Evolutionary conservation across 2,888 invertebrate species (phyloP).

Genomic region (Drosophila crucigera): DNA sequence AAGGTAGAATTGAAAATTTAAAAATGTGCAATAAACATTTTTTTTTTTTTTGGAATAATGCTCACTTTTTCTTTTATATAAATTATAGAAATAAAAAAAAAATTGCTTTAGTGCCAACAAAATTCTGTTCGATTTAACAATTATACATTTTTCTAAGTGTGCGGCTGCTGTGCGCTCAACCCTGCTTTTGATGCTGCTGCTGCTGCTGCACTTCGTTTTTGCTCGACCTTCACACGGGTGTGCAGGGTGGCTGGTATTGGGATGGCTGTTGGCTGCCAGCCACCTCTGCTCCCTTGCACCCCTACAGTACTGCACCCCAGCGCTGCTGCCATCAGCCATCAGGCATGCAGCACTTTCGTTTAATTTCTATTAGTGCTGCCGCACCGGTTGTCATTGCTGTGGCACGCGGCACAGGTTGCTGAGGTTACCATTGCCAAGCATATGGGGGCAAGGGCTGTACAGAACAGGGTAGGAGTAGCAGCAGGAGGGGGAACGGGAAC

Average conservation of each 20-base stretch:
- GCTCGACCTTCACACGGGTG: slow-evolving; percentile 66
- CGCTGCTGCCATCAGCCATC: neutral
- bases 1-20: no score
- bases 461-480: neutral
- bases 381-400: slow-evolving; percentile 66
- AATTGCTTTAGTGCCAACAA: no score
- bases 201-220: slow-evolving; percentile 44
- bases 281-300: slow-evolving; percentile 13
- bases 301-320: neutral
- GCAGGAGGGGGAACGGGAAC: neutral
- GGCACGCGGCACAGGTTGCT: slow-evolving; percentile 78
- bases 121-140: neutral
- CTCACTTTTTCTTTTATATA: no score
- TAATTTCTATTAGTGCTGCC: slow-evolving; percentile 79
- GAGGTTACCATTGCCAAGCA: slow-evolving; percentile 61
- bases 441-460: slow-evolving; percentile 6
- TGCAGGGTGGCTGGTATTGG: slow-evolving; percentile 32
- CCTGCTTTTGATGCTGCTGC: neutral
- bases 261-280: slow-evolving; percentile 22
- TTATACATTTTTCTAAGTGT: neutral
- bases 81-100: no score
- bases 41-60: no score
- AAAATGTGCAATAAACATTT: no score
- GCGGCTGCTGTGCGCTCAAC: slow-evolving; percentile 11
- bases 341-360: slow-evolving; percentile 71